A percentile compares a stretch with the other conserved stretches of the same genome.
Conservation (phyloP, 2,797 vertebrate species). For the Oophaga sylvatica region DNA sequence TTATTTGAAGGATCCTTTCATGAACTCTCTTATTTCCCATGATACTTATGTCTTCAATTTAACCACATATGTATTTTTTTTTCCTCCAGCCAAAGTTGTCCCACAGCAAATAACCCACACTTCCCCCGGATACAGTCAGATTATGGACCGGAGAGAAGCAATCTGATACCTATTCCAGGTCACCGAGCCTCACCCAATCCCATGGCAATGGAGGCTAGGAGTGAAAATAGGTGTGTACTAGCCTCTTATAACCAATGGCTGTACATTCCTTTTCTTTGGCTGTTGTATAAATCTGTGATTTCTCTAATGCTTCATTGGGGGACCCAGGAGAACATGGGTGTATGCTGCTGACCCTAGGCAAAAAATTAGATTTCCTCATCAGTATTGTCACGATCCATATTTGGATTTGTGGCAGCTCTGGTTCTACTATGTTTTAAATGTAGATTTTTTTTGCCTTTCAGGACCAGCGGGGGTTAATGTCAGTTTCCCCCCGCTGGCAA, state of each 20-base stretch:
- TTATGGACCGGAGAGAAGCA: conserved; percentile 88
- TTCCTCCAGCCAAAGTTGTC: conserved; percentile 91
- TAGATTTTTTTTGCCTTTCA: no score
- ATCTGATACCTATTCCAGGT: conserved; percentile 90
- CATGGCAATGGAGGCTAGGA: conserved; percentile 94
- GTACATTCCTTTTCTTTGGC: neutral
- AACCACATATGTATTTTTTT: neutral
- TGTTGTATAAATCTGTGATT: no score
- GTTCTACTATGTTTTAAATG: no score
- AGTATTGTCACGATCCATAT: no score
- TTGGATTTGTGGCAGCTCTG: no score
- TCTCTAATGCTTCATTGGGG: no score
- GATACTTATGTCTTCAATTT: neutral
- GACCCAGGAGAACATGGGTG: no score
- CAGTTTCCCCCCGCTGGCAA: no score
- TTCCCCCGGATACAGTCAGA: conserved; percentile 92
- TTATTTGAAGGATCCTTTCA: neutral
- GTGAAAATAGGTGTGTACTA: conserved; percentile 86
- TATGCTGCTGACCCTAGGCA: no score
- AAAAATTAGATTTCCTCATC: no score
- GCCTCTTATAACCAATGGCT: no score
- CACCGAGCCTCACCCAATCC: conserved; percentile 95
- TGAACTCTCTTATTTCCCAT: neutral
- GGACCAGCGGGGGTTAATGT: no score
- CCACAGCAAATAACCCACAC: conserved; percentile 96